Evolutionary conservation across 2,888 invertebrate species (phyloP), one percentile per base, ranked within the genome.

Genomic region (Hipparchia semele): DNA sequence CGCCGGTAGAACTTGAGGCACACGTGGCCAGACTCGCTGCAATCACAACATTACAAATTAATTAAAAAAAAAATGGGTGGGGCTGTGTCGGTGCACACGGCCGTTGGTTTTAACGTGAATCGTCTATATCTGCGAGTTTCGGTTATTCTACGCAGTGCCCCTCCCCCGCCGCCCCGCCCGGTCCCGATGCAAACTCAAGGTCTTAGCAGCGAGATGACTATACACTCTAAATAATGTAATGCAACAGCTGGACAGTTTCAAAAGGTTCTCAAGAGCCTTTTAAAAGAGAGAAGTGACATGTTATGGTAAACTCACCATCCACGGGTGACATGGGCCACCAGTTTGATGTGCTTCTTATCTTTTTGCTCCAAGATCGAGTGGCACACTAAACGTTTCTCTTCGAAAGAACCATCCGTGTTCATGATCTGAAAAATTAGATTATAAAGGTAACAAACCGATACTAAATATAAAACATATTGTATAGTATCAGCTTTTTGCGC

Each of bases 1-100:
- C 97, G 95, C 69, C 95, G 95, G 86, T 96, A 95, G 86, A 97
- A 96, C 80, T 95, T 94, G 94, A 97, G 96, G 86, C 97, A 98
- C 54, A 96, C 95, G 87, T 97, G 97, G 4, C 97, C 97, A 51
- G 96, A 97, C 82, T 96, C 96, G 82, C 97, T 97, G 94, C 13
- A 64, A 51, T 64, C 2, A 58, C 56, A 23, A 23, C 13, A 7
- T 58, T n/a, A 6, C 54, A 54, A 23, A 23, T 23, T 23, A 23
- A 23, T 23, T 23, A 23, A 0, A 23, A 23, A 23, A 23, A 23
- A 23, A 23, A 23, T 1, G 23, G 23, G 23, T 23, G 23, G 23
- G 1, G 23, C 23, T 23, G 23, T 23, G 23, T 23, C 23, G 23
- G 23, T 23, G 23, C 23, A 23, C 23, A 23, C 23, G 23, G 23